Conservation (phyloP, 2,113 vertebrate species). For the Ploceus nigricollis region DNA sequence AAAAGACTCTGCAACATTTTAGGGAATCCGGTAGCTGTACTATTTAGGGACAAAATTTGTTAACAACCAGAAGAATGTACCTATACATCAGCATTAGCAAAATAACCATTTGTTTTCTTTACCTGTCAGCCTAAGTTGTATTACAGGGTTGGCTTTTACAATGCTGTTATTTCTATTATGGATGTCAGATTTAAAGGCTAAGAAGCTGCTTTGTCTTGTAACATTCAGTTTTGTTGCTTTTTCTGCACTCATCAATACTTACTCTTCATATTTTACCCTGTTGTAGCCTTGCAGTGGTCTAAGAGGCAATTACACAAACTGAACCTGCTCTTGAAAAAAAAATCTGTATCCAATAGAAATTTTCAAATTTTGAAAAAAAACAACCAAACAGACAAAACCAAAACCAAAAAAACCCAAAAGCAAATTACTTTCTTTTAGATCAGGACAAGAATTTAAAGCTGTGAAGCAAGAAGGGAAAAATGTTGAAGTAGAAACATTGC, state of each 20-base stretch:
- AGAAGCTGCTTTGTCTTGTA: neutral
- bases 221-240: neutral
- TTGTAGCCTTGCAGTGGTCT: neutral
- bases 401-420: fast-evolving
- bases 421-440: neutral
- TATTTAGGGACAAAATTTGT: neutral
- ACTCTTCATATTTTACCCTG: neutral
- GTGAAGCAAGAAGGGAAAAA: neutral
- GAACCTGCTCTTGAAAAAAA: neutral
- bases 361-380: neutral
- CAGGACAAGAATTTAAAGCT: neutral
- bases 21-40: too few species aligned
- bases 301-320: neutral
- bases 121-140: neutral
- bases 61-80: neutral
- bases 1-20: neutral
- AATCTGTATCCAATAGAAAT: neutral
- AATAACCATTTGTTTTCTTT: neutral
- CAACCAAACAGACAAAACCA: fast-evolving
- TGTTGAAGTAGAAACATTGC: neutral
- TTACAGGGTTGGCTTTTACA: neutral
- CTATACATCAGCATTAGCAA: neutral
- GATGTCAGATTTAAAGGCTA: neutral
- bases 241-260: neutral
- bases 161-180: fast-evolving